These are phyloP conservation scores for Lucifuga dentata DNA, from an alignment of 2,113 vertebrate species.

Conservation along the genomic window DNA sequence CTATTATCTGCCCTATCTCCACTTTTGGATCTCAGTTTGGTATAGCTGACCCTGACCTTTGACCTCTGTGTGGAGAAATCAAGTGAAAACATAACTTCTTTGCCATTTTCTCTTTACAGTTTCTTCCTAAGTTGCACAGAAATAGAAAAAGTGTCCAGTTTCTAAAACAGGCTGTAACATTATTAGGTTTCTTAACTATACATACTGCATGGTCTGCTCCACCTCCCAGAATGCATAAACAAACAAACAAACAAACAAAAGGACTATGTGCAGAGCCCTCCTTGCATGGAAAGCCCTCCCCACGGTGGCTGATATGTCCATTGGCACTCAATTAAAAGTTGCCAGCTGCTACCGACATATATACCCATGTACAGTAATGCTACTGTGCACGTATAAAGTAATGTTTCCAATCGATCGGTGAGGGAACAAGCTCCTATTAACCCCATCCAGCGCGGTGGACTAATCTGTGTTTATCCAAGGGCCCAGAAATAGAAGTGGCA, in stretches of 20 bases:
- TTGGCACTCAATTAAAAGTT: conserved; percentile 74
- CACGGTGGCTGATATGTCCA: conserved; percentile 56
- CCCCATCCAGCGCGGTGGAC: conserved; percentile 58
- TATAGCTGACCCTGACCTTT: too few relatives aligned
- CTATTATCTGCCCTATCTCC: too few relatives aligned
- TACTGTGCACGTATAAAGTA: conserved; percentile 53
- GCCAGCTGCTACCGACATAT: conserved; percentile 41
- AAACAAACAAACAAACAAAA: conserved; percentile 72
- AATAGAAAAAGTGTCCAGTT: not conserved
- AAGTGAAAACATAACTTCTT: not conserved
- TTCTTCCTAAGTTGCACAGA: conserved; percentile 5
- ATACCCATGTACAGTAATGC: conserved; percentile 61
- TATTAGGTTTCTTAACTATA: conserved; percentile 16
- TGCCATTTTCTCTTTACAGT: too few relatives aligned
- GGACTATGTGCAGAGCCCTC: conserved; percentile 62
- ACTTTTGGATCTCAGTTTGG: too few relatives aligned
- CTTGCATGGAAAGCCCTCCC: conserved; percentile 57
- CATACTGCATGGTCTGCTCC: conserved; percentile 37
- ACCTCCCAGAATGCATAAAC: conserved; percentile 51
- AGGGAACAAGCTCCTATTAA: conserved; percentile 78
- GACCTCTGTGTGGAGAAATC: too few relatives aligned
- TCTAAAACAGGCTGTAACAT: conserved; percentile 12
- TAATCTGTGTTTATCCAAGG: conserved; percentile 79
- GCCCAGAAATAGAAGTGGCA: conserved; percentile 70
- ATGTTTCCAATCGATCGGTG: conserved; percentile 75